These are phyloP conservation scores for Streptopelia turtur DNA, from an alignment of 2,797 vertebrate genomes.

Conservation along the genomic window DNA sequence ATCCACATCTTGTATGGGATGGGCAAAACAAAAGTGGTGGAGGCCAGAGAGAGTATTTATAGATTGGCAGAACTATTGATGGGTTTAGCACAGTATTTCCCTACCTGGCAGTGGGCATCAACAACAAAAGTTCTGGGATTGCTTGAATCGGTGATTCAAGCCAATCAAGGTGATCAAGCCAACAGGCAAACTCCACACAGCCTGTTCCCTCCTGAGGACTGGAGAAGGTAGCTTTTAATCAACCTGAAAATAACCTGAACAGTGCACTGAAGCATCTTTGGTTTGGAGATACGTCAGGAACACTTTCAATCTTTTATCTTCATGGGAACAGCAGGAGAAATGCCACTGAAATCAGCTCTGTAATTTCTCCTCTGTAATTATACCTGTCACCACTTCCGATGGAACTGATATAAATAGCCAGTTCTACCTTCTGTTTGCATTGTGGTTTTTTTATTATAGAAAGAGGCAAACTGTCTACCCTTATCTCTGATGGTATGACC, in stretches of 20 bases:
- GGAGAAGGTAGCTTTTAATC: slow-evolving; percentile 67
- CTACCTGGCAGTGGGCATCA: not conserved
- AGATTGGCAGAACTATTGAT: not conserved
- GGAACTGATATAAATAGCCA: slow-evolving; percentile 82
- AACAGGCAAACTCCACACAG: not conserved
- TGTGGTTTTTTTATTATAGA: slow-evolving; percentile 48
- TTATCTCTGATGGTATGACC: not conserved
- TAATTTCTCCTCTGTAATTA: slow-evolving; percentile 85
- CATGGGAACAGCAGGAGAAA: slow-evolving; percentile 77
- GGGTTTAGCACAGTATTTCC: not conserved
- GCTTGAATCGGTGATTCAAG: not conserved
- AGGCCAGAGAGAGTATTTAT: not conserved
- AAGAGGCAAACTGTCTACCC: not conserved
- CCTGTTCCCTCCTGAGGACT: not conserved
- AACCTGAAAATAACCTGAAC: slow-evolving; percentile 72
- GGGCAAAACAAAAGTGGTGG: not conserved
- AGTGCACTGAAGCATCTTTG: slow-evolving; percentile 46
- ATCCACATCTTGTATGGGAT: not conserved
- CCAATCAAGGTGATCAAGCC: not conserved
- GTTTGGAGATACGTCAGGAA: slow-evolving; percentile 73
- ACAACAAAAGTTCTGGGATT: not conserved
- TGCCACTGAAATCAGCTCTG: slow-evolving; percentile 77
- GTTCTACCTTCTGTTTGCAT: slow-evolving; percentile 70
- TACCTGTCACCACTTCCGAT: slow-evolving; percentile 81
- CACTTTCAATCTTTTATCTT: slow-evolving; percentile 81